A percentile compares a stretch with the other conserved stretches of the same genome.
phyloP scores from a whole-genome alignment of 2,888 invertebrate species.

The Phlogophora meticulosa region DNA sequence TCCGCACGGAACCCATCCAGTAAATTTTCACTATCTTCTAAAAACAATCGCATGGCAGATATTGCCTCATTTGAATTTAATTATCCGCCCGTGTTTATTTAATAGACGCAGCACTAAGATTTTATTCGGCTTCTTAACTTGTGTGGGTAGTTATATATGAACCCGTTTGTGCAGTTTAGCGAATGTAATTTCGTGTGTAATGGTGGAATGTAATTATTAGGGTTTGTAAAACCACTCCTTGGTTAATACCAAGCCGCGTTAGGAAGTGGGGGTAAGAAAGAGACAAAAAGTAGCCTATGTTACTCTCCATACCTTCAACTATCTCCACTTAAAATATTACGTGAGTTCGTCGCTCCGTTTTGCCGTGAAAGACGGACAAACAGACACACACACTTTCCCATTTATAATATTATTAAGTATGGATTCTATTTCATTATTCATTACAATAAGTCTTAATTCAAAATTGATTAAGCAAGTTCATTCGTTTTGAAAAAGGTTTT shows the following conservation, averaged over 20 bases:
- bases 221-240: neutral
- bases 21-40: slow-evolving; percentile 36
- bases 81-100: slow-evolving; percentile 66
- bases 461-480: no score
- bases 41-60: slow-evolving; percentile 64
- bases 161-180: slow-evolving; percentile 34
- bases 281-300: no score
- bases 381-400: no score
- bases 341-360: no score
- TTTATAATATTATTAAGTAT: no score
- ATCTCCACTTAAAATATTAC: no score
- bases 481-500: no score
- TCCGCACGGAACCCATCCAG: slow-evolving; percentile 15
- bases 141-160: slow-evolving; percentile 65
- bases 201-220: slow-evolving; percentile 37
- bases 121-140: slow-evolving; percentile 49
- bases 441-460: no score
- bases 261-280: no score
- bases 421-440: no score
- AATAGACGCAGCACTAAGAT: slow-evolving; percentile 61
- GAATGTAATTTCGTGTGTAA: slow-evolving; percentile 46
- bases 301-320: no score
- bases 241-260: neutral
- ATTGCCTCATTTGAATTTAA: slow-evolving; percentile 77
- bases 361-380: no score